Evolutionary conservation across 1,140 invertebrate genomes (phyloP).

Genomic region (Adelges cooleyi): DNA sequence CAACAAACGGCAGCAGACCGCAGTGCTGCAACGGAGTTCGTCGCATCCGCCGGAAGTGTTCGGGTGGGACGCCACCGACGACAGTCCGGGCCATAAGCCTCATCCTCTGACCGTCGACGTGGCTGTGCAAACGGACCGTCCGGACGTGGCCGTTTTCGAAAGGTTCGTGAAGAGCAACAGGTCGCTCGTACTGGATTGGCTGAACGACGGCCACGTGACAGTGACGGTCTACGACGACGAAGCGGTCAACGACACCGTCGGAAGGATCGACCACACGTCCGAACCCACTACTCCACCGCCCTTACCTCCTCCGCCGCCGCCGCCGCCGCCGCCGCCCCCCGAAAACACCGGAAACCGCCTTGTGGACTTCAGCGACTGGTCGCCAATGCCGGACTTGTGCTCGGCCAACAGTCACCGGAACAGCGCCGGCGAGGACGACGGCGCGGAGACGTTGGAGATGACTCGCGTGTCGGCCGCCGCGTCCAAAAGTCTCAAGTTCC

Average conservation of each 20-base stretch:
- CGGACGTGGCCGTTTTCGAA: conserved; percentile 2
- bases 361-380: background rate
- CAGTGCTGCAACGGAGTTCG: conserved; percentile 53
- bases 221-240: conserved; percentile 10
- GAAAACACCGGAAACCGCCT: background rate
- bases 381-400: too few relatives aligned
- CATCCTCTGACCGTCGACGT: background rate
- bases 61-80: conserved; percentile 46
- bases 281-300: background rate
- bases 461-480: background rate
- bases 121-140: conserved; percentile 10
- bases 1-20: conserved; percentile 35
- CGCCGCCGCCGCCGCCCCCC: background rate
- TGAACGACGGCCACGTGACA: background rate
- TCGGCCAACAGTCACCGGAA: background rate
- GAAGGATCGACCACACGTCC: background rate
- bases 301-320: background rate
- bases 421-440: background rate
- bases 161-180: conserved; percentile 6
- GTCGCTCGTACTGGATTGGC: conserved; percentile 9
- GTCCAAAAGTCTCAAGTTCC: background rate
- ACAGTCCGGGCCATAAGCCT: background rate
- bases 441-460: conserved; percentile 2
- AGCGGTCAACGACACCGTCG: background rate
- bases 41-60: conserved; percentile 72